Base-by-base conservation (phyloP, 2,113 vertebrate genomes). In the Petromus typicus region DNA sequence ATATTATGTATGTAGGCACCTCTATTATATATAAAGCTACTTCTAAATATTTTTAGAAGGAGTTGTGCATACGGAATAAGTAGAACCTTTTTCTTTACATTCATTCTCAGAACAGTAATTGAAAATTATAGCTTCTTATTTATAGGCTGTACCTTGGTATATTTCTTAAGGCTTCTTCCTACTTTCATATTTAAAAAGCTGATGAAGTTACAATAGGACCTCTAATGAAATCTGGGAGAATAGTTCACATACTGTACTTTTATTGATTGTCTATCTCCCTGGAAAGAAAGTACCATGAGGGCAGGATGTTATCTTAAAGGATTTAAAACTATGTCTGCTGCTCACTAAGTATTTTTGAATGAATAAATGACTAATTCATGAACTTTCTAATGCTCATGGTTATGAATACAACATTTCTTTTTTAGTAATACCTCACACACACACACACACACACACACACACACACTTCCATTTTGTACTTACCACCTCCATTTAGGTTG, bases 321-420 rank as follows among this genome's bases (percentile, higher is more conserved):
- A 48, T 83, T 85, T 63, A 79, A 12, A 81, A 63, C 43, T 56
- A 32, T 2, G 45, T 9, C 34, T 79, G 30, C 23, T 32, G 57
- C 69, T 96, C n/a, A 59, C 4, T 12, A 5, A 82, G 5, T 80
- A 83, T 32, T 89, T 94, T 87, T 71, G 8, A 90, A n/a, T 94
- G 67, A 97, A 86, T 71, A 66, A 51, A 51, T 89, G 37, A 86
- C 40, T 59, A 88, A 78, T 69, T 95, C 57, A 86, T 63, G 17
- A 71, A 25, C 83, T 91, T 95, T 93, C 86, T 94, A 86, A 54
- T 89, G 51, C 7, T 86, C 12, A 13, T 92, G 20, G 8, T 81
- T 93, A 54, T 80, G 56, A 86, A 75, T 64, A 69, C 37, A 92
- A 27, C 16, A 59, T 73, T 85, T 95, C 23, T 59, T 80, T 83